Conservation (phyloP, 2,797 vertebrate genomes). For the Xenopus petersii region DNA sequence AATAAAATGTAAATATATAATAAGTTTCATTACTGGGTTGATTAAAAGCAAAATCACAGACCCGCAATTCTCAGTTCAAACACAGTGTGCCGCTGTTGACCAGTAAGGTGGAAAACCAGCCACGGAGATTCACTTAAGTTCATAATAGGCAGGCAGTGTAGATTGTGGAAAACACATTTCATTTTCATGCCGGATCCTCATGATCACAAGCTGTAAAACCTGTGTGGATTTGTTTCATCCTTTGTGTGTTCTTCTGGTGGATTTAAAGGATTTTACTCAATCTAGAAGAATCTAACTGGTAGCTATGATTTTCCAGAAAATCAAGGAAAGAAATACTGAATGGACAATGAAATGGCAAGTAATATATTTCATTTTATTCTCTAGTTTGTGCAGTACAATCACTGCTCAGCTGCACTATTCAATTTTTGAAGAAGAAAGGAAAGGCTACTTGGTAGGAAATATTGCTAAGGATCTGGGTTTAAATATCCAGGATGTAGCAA, state of each 20-base stretch:
- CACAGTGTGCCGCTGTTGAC: constrained; percentile 60
- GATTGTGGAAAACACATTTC: background rate
- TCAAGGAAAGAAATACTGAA: background rate
- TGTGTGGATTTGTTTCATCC: background rate
- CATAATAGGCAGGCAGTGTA: background rate
- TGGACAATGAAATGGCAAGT: constrained; percentile 81
- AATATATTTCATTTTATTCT: constrained; percentile 78
- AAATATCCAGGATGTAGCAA: constrained; percentile 69
- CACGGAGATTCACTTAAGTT: background rate
- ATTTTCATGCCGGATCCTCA: background rate
- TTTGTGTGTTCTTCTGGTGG: background rate
- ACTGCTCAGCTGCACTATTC: constrained; percentile 85
- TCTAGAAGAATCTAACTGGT: background rate
- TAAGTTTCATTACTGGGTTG: no score
- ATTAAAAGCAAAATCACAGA: no score
- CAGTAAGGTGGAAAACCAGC: constrained; percentile 32
- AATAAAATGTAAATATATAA: no score
- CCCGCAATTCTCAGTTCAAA: constrained; percentile 50
- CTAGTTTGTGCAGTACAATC: constrained; percentile 69
- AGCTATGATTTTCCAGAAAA: background rate
- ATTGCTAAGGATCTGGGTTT: constrained; percentile 84
- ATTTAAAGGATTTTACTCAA: constrained; percentile 4
- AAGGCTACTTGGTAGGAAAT: constrained; percentile 85
- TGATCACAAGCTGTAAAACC: background rate
- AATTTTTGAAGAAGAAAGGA: constrained; percentile 82